Conservation (phyloP, 2,797 vertebrate genomes). For the Amblyopsis hoosieri region DNA sequence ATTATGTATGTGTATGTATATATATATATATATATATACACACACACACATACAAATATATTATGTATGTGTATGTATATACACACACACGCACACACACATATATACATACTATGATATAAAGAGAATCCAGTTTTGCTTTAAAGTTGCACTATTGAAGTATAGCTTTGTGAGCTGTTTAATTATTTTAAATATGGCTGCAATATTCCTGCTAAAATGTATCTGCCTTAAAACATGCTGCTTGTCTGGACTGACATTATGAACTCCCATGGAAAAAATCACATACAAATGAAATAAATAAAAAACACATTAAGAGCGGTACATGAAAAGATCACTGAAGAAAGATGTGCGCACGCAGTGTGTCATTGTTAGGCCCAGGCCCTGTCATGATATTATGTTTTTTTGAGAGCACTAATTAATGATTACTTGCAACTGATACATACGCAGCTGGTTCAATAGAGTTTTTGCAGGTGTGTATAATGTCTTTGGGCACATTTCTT, state of each 20-base stretch:
- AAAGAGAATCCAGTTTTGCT: neutral
- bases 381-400: too few relatives aligned
- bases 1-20: too few relatives aligned
- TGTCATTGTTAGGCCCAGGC: too few relatives aligned
- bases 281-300: neutral
- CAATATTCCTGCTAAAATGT: neutral
- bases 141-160: constrained; percentile 7
- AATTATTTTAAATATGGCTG: constrained; percentile 3
- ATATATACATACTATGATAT: constrained; percentile 1
- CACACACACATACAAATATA: neutral
- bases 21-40: neutral
- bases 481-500: neutral
- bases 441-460: neutral
- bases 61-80: neutral
- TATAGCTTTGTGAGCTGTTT: neutral
- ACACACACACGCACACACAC: neutral
- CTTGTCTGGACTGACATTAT: neutral
- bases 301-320: neutral
- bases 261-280: neutral
- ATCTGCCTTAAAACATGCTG: too few relatives aligned
- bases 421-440: neutral
- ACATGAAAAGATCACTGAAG: too few relatives aligned
- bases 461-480: constrained; percentile 8
- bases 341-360: too few relatives aligned
- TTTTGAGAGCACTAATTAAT: constrained; percentile 1